Conservation (phyloP, 1,140 invertebrate species). For the Melitaea cinxia region DNA sequence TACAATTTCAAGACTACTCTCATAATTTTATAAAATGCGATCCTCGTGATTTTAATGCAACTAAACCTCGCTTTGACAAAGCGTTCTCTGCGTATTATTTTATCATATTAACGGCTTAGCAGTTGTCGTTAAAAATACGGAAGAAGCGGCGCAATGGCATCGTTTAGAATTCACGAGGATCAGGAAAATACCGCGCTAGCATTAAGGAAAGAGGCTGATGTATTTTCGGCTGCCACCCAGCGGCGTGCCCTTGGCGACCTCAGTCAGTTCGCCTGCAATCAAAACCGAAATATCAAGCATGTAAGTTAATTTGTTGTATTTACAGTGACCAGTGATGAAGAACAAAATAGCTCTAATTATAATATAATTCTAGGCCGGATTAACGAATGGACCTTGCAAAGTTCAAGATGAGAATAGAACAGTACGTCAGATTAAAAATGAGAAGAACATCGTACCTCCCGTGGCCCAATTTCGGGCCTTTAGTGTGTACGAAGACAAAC, state of each 20-base stretch:
- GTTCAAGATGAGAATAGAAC: constrained; percentile 75
- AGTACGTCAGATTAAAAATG: constrained; percentile 73
- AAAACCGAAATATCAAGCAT: constrained; percentile 69
- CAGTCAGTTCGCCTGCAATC: constrained; percentile 72
- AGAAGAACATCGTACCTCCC: constrained; percentile 80
- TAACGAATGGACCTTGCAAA: constrained; percentile 74
- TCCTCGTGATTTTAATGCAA: constrained; percentile 40
- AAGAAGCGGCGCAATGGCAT: constrained; percentile 82
- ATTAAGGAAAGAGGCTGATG: constrained; percentile 69
- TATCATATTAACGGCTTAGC: constrained; percentile 42
- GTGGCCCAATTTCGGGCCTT: constrained; percentile 87
- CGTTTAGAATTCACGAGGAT: constrained; percentile 85
- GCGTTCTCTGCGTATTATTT: constrained; percentile 46
- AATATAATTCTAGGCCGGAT: constrained; percentile 55
- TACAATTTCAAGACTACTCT: constrained; percentile 52
- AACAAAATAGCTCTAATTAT: constrained; percentile 13
- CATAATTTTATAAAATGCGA: constrained; percentile 58
- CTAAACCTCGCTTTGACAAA: constrained; percentile 50
- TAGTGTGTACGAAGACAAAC: constrained; percentile 87
- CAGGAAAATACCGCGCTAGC: constrained; percentile 83
- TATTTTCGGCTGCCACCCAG: constrained; percentile 76
- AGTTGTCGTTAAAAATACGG: constrained; percentile 62
- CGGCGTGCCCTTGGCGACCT: constrained; percentile 82
- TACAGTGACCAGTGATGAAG: constrained; percentile 15
- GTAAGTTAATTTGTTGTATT: constrained; percentile 53